Evolutionary conservation across 2,113 vertebrate species (phyloP), one percentile per base, ranked within the genome.

Genomic region (Eira barbara): DNA sequence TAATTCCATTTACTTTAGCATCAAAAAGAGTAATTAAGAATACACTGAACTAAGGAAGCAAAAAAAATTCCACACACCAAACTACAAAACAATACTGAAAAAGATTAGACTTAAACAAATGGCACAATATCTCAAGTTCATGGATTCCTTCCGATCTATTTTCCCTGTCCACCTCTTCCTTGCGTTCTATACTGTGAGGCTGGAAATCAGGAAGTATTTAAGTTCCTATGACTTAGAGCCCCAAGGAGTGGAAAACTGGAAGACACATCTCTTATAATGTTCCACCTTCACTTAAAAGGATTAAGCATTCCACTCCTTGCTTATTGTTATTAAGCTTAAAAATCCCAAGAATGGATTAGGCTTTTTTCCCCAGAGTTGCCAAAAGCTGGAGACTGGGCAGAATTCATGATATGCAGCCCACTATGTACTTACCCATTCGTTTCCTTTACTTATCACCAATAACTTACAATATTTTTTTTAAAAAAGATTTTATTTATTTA

Each of bases 201-300:
- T 17, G 42, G 88, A 94, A 97, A 97, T 81, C 49, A 90, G 88
- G 88, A 98, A 98, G 87, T 79, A 36, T 73, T n/a, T 49, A 45
- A 42, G 63, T 81, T 94, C 97, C 97, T 81, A 76, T 97, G 97
- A 98, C 91, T 65, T 47, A 76, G 23, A 76, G n/a, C 81, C 78
- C 74, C 12, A 25, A 47, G 80, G 78, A 93, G 67, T 52, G 69
- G 87, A 94, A 87, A 57, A 39, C n/a, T 59, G 2, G 13, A 74
- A 80, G 93, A 97, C 95, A 97, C 90, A 85, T 96, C 95, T 95
- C 95, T 94, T 36, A 61, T 65, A 31, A 20, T 92, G 91, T 91
- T 95, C 97, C 96, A 92, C 83, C 59, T 55, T 95, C 65, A 63
- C 73, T 96, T 95, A 76, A 89, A 94, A 97, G 85, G 94, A 97